Conservation (phyloP, 2,888 invertebrate genomes). For the Dicranocentrus wangi region DNA sequence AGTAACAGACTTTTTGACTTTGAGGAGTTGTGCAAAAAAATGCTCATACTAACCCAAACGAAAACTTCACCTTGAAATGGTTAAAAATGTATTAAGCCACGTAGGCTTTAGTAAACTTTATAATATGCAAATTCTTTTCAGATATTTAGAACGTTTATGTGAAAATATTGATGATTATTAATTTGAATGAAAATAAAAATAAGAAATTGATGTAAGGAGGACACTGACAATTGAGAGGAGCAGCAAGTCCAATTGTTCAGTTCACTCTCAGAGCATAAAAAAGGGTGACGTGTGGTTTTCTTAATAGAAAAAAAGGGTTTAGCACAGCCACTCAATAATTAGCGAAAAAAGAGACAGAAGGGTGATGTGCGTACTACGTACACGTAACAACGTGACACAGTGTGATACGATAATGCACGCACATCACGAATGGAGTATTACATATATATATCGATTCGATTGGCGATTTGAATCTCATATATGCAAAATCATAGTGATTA, state of each 20-base stretch:
- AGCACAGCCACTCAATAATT: slow-evolving; percentile 25
- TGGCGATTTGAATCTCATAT: slow-evolving; percentile 20
- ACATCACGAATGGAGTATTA: slow-evolving; percentile 30
- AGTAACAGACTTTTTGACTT: slow-evolving; percentile 37
- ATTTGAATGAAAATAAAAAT: slow-evolving; percentile 13
- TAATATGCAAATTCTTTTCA: not conserved
- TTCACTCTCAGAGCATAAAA: not conserved
- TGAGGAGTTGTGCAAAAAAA: not conserved
- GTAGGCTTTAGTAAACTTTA: not conserved
- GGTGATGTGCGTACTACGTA: slow-evolving; percentile 30
- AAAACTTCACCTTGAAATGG: slow-evolving; percentile 3
- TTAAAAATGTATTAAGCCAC: not conserved
- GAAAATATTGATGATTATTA: not conserved
- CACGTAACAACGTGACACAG: not conserved
- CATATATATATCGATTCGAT: no score
- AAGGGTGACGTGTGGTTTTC: not conserved
- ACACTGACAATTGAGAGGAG: not conserved
- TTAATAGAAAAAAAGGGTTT: not conserved
- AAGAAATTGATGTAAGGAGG: slow-evolving; percentile 12
- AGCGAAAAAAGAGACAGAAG: slow-evolving; percentile 27
- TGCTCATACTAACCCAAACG: no score
- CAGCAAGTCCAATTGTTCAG: not conserved
- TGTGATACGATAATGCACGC: slow-evolving; percentile 22
- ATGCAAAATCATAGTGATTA: not conserved
- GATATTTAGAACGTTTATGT: not conserved